Evolutionary conservation across 2,797 vertebrate species (phyloP).

Genomic region (Gymnoscopelus braueri): DNA sequence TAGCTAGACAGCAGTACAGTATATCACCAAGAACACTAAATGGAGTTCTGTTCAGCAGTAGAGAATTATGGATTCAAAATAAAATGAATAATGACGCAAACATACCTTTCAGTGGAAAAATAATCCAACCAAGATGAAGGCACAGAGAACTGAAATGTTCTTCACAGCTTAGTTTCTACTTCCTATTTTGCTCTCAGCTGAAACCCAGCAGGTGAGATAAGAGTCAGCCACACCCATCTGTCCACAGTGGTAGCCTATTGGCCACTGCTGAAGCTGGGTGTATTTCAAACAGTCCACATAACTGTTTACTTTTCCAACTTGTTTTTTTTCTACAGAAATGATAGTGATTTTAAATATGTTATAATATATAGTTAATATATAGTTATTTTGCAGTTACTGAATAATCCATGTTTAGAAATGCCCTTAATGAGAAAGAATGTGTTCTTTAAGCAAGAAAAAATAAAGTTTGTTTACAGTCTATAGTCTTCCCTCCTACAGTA

Average conservation of each 20-base stretch:
- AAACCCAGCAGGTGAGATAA: constrained; percentile 63
- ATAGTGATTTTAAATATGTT: not conserved
- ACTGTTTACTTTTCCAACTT: not conserved
- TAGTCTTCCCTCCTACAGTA: too few relatives aligned
- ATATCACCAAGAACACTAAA: constrained; percentile 7
- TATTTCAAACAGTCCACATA: not conserved
- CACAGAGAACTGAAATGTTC: not conserved
- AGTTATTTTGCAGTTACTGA: not conserved
- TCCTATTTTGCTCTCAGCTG: constrained; percentile 58
- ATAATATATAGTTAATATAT: not conserved
- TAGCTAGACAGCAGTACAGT: not conserved
- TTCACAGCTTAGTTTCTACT: constrained; percentile 6
- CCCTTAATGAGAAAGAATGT: not conserved
- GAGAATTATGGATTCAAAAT: constrained; percentile 6
- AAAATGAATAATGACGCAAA: not conserved
- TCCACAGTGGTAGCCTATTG: constrained; percentile 55
- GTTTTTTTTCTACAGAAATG: not conserved
- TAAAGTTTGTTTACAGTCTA: not conserved
- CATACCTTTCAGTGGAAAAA: constrained; percentile 55
- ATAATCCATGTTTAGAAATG: not conserved
- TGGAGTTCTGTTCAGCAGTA: not conserved
- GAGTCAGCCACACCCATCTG: constrained; percentile 68
- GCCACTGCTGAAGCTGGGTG: constrained; percentile 45
- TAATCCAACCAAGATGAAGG: constrained; percentile 40
- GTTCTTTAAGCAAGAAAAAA: not conserved